Evolutionary conservation across 2,113 vertebrate species (phyloP).

Genomic region (Callorhinus ursinus): DNA sequence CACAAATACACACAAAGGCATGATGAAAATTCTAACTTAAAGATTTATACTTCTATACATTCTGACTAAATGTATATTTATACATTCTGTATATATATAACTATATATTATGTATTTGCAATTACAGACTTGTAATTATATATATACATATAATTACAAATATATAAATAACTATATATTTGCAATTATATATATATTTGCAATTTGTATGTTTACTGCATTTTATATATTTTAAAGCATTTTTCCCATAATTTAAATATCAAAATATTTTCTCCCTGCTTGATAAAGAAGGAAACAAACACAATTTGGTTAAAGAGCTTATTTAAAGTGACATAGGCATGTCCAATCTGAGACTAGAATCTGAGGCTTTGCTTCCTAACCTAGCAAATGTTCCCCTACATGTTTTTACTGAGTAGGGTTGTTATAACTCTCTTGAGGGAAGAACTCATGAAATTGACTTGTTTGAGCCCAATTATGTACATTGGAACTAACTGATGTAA

Average conservation of each 20-base stretch:
- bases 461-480: neutral
- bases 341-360: neutral
- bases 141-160: neutral
- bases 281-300: neutral
- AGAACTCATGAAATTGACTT: neutral
- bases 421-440: neutral
- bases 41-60: neutral
- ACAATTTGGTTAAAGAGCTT: neutral
- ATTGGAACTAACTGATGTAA: neutral
- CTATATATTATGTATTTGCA: neutral
- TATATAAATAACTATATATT: neutral
- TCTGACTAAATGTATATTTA: neutral
- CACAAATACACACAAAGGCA: neutral
- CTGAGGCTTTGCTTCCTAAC: neutral
- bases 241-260: neutral
- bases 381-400: neutral
- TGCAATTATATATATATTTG: neutral
- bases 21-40: neutral
- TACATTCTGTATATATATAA: neutral
- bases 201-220: neutral
- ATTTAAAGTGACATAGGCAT: neutral
- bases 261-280: neutral
- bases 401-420: neutral
- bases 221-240: neutral
- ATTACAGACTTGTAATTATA: neutral